Base-by-base conservation (phyloP, 2,113 vertebrate genomes). In the Polyodon spathula region DNA sequence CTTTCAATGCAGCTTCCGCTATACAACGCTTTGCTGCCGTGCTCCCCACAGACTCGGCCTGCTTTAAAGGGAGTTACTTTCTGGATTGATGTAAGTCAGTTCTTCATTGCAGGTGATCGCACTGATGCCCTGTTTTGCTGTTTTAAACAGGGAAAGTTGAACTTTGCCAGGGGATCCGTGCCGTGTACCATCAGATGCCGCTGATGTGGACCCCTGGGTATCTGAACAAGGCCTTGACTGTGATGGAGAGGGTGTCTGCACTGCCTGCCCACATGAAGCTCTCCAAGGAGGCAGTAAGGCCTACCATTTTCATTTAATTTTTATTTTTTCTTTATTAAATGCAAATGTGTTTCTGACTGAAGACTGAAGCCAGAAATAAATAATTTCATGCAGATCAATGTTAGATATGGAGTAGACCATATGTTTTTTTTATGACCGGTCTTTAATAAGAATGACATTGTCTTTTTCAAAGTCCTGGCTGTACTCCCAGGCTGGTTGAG, bases 141-240 rank as follows among this genome's bases (percentile, higher is more conserved):
- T 9, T 54, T 71, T 66, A 65, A 6, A 43, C 65, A 99, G 96
- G 95, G n/a, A 94, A 94, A 68, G 88, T 95, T 66, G 96, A 99
- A 55, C 64, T 93, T 66, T 74, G 72, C 62, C 75, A 79, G 43
- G 96, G 95, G 12, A 84, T 99, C 2, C 83, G 85, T 59, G 84
- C 87, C 0, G 92, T 96, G 1, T 98, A 93, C 71, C 85, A 80
- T 50, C 68, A 89, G 51, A 92, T 93, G 89, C 96, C 96, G 15
- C 80, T 99, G 38, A 83, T 84, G 46, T 99, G 96, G 96, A 88
- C 57, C 4, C 85, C 84, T 0, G 95, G 95, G 4, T 97, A 96
- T 73, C 73, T 97, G 10, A 69, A 72, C 60, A 83, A 81, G 78
- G 88, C 88, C 1, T 78, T 98, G 67, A 78, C 73, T 17, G 83